Evolutionary conservation across 1,140 invertebrate species (phyloP), one percentile per base, ranked within the genome.

Genomic region (Chionoecetes opilio): DNA sequence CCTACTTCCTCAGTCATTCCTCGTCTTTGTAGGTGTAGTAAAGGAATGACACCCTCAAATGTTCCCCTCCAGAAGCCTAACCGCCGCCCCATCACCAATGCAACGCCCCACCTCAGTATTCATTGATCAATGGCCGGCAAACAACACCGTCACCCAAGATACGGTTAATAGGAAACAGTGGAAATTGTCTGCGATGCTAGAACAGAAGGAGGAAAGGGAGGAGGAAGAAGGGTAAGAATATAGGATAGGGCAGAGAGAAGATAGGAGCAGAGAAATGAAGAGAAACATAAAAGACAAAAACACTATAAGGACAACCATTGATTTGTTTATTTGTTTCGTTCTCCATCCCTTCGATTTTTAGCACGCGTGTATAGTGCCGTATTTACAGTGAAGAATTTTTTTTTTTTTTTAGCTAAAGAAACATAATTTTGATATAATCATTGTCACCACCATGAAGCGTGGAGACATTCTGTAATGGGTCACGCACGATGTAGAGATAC

Each of bases 81-180:
- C 41, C 5, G 41, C 41, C 63, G 63, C 21, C 63, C 63, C 17
- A 75, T 75, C 63, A 75, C 21, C 63, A 75, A 75, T 75, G 63
- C 63, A 75, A 75, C 63, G 63, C 63, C 26, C 63, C 63, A 75
- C n/a, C 63, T 75, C 63, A 75, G 63, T 75, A 75, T 75, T 75
- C 63, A 75, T 75, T 75, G 63, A 75, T 75, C 63, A 75, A 75
- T 75, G 26, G 63, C 63, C 5, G 26, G 21, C 11, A 5, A 75
- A 75, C 0, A 75, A 26, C 63, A 75, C 63, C 63, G n/a, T 75
- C 63, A 75, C 63, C 21, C 63, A 5, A n/a, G 63, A 5, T 75
- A 75, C 26, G 63, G 11, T 6, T 21, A n/a, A 75, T 2, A 26
- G 63, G 21, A 26, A 2, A 6, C 63, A 6, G 41, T 46, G 63